Conservation (phyloP, 2,888 invertebrate genomes). For the Sipha maydis region DNA sequence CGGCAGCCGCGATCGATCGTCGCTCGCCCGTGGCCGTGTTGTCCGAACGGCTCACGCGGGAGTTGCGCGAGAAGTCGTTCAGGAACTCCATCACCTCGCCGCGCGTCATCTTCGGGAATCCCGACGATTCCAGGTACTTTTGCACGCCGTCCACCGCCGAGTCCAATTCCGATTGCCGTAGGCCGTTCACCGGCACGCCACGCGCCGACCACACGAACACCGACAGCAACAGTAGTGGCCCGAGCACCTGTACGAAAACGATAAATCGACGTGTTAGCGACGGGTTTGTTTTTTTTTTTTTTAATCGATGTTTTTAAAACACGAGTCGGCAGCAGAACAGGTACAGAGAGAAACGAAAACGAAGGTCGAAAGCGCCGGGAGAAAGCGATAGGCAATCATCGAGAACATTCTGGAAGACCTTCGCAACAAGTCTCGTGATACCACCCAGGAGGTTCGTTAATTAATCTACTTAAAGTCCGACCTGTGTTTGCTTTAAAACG, state of each 20-base stretch:
- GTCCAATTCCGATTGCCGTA: constrained; percentile 32
- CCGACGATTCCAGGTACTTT: constrained; percentile 50
- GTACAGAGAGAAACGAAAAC: background rate
- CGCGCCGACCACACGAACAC: background rate
- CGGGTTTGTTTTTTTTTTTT: no score
- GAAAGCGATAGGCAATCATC: background rate
- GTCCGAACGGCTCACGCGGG: constrained; percentile 39
- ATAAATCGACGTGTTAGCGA: background rate
- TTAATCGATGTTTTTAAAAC: no score
- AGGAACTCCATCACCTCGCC: constrained; percentile 48
- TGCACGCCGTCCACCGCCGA: constrained; percentile 51
- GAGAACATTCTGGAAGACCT: constrained; percentile 21
- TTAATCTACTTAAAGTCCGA: background rate
- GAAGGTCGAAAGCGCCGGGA: constrained; percentile 33
- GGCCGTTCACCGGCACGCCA: background rate
- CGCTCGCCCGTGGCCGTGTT: background rate
- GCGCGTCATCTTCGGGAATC: constrained; percentile 55
- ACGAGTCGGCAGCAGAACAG: no score
- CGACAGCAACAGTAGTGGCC: background rate
- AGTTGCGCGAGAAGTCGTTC: constrained; percentile 31
- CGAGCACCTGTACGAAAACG: background rate
- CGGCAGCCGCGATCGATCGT: background rate
- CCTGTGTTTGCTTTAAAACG: background rate
- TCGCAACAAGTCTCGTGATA: constrained; percentile 1
- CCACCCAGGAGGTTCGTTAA: background rate